Conservation (phyloP, 2,888 invertebrate species). For the Drosophila mettleri region DNA sequence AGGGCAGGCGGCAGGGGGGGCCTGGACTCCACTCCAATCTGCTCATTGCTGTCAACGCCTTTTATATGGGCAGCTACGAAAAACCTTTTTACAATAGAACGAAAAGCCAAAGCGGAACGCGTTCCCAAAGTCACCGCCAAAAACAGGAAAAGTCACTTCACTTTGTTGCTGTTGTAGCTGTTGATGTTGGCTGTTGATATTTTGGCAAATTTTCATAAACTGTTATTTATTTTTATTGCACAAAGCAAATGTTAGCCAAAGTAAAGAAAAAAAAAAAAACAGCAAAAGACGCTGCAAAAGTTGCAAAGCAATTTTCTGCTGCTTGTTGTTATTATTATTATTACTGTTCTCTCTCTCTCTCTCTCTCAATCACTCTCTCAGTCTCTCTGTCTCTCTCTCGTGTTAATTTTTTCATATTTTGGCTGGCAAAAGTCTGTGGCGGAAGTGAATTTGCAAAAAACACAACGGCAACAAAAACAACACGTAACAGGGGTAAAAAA, state of each 20-base stretch:
- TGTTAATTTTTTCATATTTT: conserved; percentile 51
- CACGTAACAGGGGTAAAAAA: conserved; percentile 29
- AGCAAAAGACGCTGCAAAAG: conserved; percentile 49
- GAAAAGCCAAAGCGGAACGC: conserved; percentile 43
- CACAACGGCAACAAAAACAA: conserved; percentile 46
- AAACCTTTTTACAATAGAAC: conserved; percentile 67
- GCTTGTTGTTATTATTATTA: conserved; percentile 55
- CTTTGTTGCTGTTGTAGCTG: conserved; percentile 24
- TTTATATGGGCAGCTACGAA: conserved; percentile 72
- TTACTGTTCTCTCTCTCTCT: conserved; percentile 6
- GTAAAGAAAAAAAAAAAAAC: conserved; percentile 5
- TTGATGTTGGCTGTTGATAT: conserved; percentile 62
- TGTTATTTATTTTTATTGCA: conserved; percentile 79
- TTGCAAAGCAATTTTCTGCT: conserved; percentile 69
- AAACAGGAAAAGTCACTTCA: conserved; percentile 77
- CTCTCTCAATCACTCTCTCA: neutral
- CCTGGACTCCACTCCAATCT: conserved; percentile 7
- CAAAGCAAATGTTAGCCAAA: conserved; percentile 61
- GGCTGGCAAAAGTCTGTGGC: conserved; percentile 60
- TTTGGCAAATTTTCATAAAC: conserved; percentile 81
- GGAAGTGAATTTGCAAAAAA: conserved; percentile 77
- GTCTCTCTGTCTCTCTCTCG: conserved; percentile 1
- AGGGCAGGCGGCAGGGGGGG: neutral
- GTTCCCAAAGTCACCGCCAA: conserved; percentile 57
- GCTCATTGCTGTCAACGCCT: conserved; percentile 71